Percentiles rank a stretch among this genome's conserved stretches.
Conservation (phyloP, 2,888 invertebrate genomes). For the Lasioglossum villosulum region DNA sequence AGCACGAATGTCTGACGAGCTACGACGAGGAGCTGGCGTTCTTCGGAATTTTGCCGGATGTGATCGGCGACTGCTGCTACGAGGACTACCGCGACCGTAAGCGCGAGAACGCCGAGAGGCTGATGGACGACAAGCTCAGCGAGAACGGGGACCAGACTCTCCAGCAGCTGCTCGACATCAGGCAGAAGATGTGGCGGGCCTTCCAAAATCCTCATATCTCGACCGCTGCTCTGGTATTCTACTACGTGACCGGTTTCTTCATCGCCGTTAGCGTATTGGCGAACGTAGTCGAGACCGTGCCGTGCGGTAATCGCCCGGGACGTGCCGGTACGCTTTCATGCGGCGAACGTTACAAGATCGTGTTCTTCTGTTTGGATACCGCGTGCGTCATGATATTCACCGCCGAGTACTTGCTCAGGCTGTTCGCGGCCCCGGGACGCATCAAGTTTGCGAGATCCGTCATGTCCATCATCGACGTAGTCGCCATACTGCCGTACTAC, state of each 20-base stretch:
- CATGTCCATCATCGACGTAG: constrained; percentile 99
- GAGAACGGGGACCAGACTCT: constrained; percentile 96
- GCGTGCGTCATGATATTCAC: constrained; percentile 99
- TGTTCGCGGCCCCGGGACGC: constrained; percentile 99
- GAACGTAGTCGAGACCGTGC: constrained; percentile 99
- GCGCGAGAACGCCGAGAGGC: constrained; percentile 98
- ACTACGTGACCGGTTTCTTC: constrained; percentile 99
- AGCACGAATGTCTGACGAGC: constrained; percentile 99
- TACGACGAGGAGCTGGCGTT: constrained; percentile 99
- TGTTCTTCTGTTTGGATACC: constrained; percentile 99
- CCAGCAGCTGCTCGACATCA: constrained; percentile 93
- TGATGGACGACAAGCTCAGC: constrained; percentile 98
- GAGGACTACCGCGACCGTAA: constrained; percentile 99
- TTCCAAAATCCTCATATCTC: constrained; percentile 99
- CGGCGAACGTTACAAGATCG: constrained; percentile 98
- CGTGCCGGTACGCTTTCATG: constrained; percentile 96
- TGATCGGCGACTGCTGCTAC: constrained; percentile 99
- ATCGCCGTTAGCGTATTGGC: constrained; percentile 99
- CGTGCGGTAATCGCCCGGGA: constrained; percentile 95
- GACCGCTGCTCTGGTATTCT: constrained; percentile 99
- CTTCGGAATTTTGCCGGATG: constrained; percentile 98
- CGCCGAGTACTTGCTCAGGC: constrained; percentile 96
- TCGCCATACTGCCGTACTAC: constrained; percentile 99
- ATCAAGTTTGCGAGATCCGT: constrained; percentile 99
- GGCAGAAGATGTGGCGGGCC: constrained; percentile 99